Conservation (phyloP, 1,140 invertebrate species). For the Drosophila nigromelanica region DNA sequence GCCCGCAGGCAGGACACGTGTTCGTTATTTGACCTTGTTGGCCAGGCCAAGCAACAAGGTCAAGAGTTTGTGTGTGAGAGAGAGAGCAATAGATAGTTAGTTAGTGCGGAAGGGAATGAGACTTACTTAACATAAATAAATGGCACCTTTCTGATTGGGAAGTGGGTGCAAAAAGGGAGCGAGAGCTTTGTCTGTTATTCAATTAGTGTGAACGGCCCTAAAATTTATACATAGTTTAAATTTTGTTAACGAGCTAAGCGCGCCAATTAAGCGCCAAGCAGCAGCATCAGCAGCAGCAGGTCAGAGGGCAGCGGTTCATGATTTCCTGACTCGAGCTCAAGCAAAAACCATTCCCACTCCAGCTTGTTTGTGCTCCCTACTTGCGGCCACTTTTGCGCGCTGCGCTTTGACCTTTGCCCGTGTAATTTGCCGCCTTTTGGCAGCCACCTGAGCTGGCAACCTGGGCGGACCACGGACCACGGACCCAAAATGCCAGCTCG, state of each 20-base stretch:
- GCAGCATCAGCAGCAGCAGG: constrained; percentile 9
- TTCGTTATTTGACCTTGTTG: constrained; percentile 16
- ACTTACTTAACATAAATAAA: constrained; percentile 39
- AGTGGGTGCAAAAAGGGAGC: background rate
- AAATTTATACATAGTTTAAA: constrained; percentile 73
- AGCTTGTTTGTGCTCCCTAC: constrained; percentile 46
- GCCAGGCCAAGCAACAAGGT: constrained; percentile 14
- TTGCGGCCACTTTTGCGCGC: constrained; percentile 36
- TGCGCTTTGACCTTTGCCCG: constrained; percentile 59
- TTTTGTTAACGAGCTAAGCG: constrained; percentile 80
- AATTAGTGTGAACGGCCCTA: constrained; percentile 58
- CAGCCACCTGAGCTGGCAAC: constrained; percentile 22
- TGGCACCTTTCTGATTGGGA: background rate
- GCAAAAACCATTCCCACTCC: background rate
- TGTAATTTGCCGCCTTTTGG: constrained; percentile 72
- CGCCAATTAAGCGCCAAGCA: constrained; percentile 72
- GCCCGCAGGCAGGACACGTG: background rate
- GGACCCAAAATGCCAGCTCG: constrained; percentile 60
- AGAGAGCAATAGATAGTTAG: background rate
- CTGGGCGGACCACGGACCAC: constrained; percentile 4
- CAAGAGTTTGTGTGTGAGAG: background rate
- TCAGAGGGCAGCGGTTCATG: constrained; percentile 1
- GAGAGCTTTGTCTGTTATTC: constrained; percentile 54
- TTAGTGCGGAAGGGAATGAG: constrained; percentile 1
- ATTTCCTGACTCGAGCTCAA: background rate